Percentiles rank a stretch among this genome's conserved stretches.
Evolutionary conservation across 1,140 invertebrate species (phyloP).

Genomic region (Apocrypta bakeri): DNA sequence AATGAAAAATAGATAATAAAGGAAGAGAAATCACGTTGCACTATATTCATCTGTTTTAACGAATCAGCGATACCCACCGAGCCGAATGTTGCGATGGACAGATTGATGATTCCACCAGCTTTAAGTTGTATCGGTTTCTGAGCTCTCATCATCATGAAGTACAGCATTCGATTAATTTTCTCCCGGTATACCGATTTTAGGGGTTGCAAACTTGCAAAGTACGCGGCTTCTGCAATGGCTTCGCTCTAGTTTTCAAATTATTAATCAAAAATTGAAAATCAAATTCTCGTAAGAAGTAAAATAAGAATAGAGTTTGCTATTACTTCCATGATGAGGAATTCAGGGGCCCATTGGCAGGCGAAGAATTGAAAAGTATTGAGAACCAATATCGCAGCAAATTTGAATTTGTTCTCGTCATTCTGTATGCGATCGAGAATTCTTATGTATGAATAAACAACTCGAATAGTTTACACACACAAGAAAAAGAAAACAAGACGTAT

Average conservation of each 20-base stretch:
- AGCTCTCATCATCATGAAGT: conserved; percentile 18
- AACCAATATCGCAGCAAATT: background rate
- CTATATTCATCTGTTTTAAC: too few species aligned
- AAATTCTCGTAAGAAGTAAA: background rate
- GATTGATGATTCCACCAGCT: conserved; percentile 16
- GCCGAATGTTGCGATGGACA: conserved; percentile 30
- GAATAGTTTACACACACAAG: background rate
- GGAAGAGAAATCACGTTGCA: background rate
- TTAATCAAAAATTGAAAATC: background rate
- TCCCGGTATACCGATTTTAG: background rate
- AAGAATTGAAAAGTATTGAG: conserved; percentile 38
- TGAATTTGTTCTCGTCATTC: background rate
- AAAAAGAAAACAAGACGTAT: conserved; percentile 8
- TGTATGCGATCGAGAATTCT: background rate
- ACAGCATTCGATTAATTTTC: background rate
- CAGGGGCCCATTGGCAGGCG: conserved; percentile 24
- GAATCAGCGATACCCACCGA: background rate
- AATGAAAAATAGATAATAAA: too few species aligned
- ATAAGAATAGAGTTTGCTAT: background rate
- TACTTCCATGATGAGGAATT: conserved; percentile 25
- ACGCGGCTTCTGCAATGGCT: conserved; percentile 5
- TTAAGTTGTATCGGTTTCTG: conserved; percentile 31
- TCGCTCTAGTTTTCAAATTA: conserved; percentile 8
- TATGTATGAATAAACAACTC: background rate
- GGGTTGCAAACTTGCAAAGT: conserved; percentile 17